Evolutionary conservation across 2,113 vertebrate species (phyloP).

Genomic region (Hippocampus zosterae): DNA sequence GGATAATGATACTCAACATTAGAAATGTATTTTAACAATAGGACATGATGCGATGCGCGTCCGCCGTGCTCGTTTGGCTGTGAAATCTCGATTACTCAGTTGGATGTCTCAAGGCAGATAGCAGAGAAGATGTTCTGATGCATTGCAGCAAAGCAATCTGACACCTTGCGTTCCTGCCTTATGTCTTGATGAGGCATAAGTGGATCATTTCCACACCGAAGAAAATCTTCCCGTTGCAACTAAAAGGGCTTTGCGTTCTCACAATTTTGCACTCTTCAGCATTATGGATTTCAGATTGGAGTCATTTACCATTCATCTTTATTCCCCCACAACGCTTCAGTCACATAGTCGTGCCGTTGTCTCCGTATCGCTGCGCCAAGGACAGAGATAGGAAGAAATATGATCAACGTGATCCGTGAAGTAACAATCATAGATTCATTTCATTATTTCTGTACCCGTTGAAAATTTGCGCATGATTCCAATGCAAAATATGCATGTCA

Average conservation of each 20-base stretch:
- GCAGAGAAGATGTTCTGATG: background rate
- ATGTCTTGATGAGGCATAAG: background rate
- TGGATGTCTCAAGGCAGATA: background rate
- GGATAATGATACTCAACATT: too few relatives aligned
- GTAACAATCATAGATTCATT: background rate
- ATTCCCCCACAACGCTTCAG: background rate
- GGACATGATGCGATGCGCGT: too few relatives aligned
- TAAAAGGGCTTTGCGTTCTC: background rate
- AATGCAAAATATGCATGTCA: background rate
- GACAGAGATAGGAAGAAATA: background rate
- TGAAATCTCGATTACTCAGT: background rate
- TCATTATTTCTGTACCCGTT: background rate
- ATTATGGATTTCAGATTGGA: conserved; percentile 1
- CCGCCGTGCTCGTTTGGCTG: background rate
- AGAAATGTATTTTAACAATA: too few relatives aligned
- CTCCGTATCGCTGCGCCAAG: background rate
- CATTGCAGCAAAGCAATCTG: background rate
- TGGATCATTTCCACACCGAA: background rate
- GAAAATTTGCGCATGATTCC: background rate
- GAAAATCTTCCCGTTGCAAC: background rate
- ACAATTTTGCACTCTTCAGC: background rate
- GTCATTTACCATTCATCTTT: background rate
- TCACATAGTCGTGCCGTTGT: background rate
- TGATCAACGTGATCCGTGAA: background rate
- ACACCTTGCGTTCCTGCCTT: background rate